Evolutionary conservation across 2,888 invertebrate species (phyloP).

Genomic region (Tethea ocularis): DNA sequence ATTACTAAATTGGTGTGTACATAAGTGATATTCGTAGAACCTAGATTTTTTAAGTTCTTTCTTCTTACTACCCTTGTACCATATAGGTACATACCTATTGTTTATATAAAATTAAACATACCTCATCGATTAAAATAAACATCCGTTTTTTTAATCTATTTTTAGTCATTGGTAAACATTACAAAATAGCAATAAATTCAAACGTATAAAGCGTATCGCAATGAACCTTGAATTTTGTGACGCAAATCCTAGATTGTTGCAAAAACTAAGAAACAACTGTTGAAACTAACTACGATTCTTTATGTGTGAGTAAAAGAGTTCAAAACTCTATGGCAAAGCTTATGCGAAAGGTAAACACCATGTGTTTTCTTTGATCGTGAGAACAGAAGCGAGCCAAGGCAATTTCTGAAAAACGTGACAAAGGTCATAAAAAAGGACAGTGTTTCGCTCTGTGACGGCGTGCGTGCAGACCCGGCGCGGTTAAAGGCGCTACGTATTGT

Average conservation of each 20-base stretch:
- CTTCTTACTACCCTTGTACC: no score
- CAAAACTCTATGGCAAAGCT: conserved; percentile 34
- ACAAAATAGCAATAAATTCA: conserved; percentile 19
- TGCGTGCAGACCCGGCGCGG: conserved; percentile 28
- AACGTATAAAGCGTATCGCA: conserved; percentile 34
- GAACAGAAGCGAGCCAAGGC: conserved; percentile 42
- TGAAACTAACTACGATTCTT: conserved; percentile 25
- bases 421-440: conserved; percentile 59
- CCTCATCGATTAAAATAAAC: no score
- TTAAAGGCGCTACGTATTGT: conserved; percentile 23
- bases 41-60: no score
- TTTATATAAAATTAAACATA: no score
- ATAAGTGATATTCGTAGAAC: background rate
- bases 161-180: background rate
- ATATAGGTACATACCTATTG: no score
- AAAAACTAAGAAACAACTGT: conserved; percentile 29
- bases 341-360: conserved; percentile 16
- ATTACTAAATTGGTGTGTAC: background rate
- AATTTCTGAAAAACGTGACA: conserved; percentile 67
- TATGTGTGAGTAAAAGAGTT: conserved; percentile 30
- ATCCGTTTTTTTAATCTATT: no score
- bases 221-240: conserved; percentile 36
- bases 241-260: conserved; percentile 28
- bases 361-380: conserved; percentile 45
- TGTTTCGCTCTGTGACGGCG: conserved; percentile 30